Evolutionary conservation across 2,888 invertebrate species (phyloP).

Genomic region (Clanis bilineata): DNA sequence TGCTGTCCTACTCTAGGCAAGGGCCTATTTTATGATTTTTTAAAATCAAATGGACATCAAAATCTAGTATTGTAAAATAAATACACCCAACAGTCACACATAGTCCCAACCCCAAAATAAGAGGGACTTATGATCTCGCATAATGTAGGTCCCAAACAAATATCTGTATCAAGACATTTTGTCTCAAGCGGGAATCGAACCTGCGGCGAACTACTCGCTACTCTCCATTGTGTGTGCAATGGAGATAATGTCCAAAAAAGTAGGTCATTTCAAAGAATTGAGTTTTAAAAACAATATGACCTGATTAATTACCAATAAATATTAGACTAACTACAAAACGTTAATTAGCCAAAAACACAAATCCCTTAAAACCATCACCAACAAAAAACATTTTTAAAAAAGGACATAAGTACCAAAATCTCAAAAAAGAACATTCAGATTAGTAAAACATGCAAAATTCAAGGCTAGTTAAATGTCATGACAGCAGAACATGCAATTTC

Average conservation of each 20-base stretch:
- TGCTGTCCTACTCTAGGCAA: too few relatives aligned
- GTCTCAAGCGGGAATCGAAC: too few relatives aligned
- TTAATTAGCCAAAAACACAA: conserved; percentile 3
- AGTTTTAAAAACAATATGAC: neutral
- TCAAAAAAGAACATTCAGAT: neutral
- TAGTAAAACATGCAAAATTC: conserved; percentile 2
- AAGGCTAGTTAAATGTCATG: conserved; percentile 13
- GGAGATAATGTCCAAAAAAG: neutral
- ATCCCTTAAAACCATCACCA: neutral
- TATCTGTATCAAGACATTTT: too few relatives aligned
- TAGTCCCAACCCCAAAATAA: too few relatives aligned
- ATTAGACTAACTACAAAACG: conserved; percentile 9
- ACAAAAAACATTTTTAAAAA: neutral
- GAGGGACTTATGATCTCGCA: too few relatives aligned
- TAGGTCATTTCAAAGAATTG: too few relatives aligned
- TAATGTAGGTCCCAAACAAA: too few relatives aligned
- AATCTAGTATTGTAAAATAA: too few relatives aligned
- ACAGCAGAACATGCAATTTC: conserved; percentile 32
- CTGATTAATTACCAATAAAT: neutral
- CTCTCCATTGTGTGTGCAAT: neutral
- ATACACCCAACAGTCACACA: too few relatives aligned
- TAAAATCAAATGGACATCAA: too few relatives aligned
- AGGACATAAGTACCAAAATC: neutral
- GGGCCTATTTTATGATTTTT: too few relatives aligned
- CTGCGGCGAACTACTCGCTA: too few relatives aligned